Percentiles rank a stretch among this genome's conserved stretches.
These are phyloP conservation scores for Ammodytes dubius DNA, from an alignment of 2,113 vertebrate species.

Conservation along the genomic window DNA sequence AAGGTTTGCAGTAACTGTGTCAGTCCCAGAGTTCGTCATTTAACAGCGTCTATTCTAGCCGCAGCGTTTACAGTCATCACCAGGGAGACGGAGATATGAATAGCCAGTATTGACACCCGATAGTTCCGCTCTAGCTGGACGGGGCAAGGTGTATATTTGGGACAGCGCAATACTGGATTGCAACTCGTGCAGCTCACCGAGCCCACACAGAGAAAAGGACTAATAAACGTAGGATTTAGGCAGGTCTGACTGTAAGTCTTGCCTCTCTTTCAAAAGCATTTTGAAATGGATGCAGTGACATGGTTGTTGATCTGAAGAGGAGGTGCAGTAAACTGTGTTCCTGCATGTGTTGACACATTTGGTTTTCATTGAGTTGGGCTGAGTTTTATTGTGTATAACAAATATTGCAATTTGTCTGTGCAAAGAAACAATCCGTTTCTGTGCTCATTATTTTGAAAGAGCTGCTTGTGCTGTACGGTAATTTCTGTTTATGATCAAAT, in stretches of 20 bases:
- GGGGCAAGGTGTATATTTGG: conserved; percentile 74
- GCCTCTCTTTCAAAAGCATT: conserved; percentile 43
- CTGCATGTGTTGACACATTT: conserved; percentile 40
- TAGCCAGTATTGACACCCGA: conserved; percentile 82
- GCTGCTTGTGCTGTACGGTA: neutral
- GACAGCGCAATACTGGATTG: conserved; percentile 31
- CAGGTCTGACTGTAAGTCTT: conserved; percentile 59
- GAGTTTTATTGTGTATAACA: conserved; percentile 28
- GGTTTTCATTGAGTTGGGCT: conserved; percentile 11
- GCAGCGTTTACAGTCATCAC: conserved; percentile 66
- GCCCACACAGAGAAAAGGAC: conserved; percentile 53
- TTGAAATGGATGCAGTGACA: conserved; percentile 39
- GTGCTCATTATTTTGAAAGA: conserved; percentile 21
- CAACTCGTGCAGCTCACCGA: conserved; percentile 31
- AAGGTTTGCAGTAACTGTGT: conserved; percentile 29
- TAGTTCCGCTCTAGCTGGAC: conserved; percentile 63
- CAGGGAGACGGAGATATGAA: conserved; percentile 82
- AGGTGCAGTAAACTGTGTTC: conserved; percentile 26
- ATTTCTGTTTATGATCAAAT: neutral
- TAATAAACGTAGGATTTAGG: conserved; percentile 43
- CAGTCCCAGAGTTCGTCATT: conserved; percentile 35
- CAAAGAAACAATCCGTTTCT: neutral
- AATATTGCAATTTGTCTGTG: conserved; percentile 9
- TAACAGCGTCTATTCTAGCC: conserved; percentile 51
- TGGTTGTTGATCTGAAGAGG: conserved; percentile 8